A percentile compares a stretch with the other conserved stretches of the same genome.
Evolutionary conservation across 2,113 vertebrate species (phyloP).

Genomic region (Synchiropus splendidus): DNA sequence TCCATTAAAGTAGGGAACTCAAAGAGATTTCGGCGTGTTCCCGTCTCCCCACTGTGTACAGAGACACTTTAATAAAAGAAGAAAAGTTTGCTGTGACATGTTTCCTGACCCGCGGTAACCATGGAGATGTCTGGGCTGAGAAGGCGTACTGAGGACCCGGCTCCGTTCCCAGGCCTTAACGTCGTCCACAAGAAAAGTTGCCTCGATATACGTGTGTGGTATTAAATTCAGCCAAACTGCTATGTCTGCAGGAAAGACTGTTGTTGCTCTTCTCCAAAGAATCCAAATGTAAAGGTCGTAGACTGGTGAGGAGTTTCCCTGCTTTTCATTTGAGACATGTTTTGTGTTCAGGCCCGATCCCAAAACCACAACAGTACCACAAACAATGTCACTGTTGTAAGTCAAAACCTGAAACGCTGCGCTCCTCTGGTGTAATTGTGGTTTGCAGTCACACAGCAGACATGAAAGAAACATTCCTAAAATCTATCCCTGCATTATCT

Average conservation of each 20-base stretch:
- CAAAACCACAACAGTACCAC: conserved; percentile 14
- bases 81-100: conserved; percentile 19
- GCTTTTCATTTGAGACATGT: conserved; percentile 8
- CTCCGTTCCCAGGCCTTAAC: conserved; percentile 16
- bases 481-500: too few relatives aligned
- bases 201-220: too few relatives aligned
- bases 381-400: conserved; percentile 25
- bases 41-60: conserved; percentile 14
- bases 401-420: conserved; percentile 2
- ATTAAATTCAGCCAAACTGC: conserved; percentile 7
- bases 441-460: conserved; percentile 2
- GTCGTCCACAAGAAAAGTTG: too few relatives aligned
- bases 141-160: conserved; percentile 30
- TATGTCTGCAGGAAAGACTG: conserved; percentile 12
- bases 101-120: conserved; percentile 39
- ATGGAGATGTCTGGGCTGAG: conserved; percentile 37
- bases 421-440: conserved; percentile 2
- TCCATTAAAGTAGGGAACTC: neutral
- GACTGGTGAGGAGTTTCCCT: conserved; percentile 32
- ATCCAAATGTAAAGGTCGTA: conserved; percentile 13
- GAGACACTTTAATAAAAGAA: conserved; percentile 27
- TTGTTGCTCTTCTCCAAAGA: conserved; percentile 17
- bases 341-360: conserved; percentile 18
- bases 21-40: conserved; percentile 21
- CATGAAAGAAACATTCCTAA: conserved; percentile 6